phyloP scores from a whole-genome alignment of 2,797 vertebrate genomes.

The Sebastes kiyomatsui region DNA sequence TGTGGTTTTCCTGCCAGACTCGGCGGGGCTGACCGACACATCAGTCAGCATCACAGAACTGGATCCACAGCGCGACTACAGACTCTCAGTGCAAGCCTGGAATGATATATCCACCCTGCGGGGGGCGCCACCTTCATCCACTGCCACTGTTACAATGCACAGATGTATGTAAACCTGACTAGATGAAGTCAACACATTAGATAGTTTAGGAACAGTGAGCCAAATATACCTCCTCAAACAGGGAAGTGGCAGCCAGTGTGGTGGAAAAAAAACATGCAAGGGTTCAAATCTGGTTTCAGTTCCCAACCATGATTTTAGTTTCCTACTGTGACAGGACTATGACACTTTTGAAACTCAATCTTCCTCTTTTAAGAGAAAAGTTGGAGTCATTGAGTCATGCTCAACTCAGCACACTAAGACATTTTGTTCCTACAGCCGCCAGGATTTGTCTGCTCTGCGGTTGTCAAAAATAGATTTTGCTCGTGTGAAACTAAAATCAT shows the following conservation, averaged over 20 bases:
- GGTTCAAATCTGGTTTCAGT: neutral
- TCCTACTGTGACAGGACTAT: neutral
- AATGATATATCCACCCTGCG: conserved; percentile 57
- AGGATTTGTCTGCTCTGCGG: too few species aligned
- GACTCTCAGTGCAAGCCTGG: conserved; percentile 57
- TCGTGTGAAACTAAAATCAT: too few species aligned
- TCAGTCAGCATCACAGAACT: conserved; percentile 61
- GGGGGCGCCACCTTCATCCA: conserved; percentile 6
- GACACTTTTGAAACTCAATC: neutral
- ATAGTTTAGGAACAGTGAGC: neutral
- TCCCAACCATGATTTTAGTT: neutral
- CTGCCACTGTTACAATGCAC: conserved; percentile 53
- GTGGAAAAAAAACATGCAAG: neutral
- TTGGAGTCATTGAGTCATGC: neutral
- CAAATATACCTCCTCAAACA: neutral
- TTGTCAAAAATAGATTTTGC: too few species aligned
- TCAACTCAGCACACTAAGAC: neutral
- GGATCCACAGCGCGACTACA: conserved; percentile 53
- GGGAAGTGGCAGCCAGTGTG: neutral
- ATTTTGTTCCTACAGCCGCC: neutral
- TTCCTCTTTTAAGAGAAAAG: neutral
- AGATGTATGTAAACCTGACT: conserved; percentile 47
- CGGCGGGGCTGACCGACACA: conserved; percentile 25
- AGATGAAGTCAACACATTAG: neutral
- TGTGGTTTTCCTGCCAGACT: conserved; percentile 28